Evolutionary conservation across 2,888 invertebrate species (phyloP), one percentile per base, ranked within the genome.

Genomic region (Amaurobius ferox): DNA sequence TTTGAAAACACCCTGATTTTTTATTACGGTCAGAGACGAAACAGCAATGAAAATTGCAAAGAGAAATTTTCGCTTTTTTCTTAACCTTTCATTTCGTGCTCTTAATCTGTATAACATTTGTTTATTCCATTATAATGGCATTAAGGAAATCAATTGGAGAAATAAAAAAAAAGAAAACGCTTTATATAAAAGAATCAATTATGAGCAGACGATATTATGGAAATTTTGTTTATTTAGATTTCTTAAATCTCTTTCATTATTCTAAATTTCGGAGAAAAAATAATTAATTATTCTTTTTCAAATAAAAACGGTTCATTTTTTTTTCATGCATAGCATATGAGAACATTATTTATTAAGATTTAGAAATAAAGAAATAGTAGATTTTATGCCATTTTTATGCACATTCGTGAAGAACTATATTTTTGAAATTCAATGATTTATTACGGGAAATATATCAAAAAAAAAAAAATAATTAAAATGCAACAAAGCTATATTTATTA

Each of bases 11-110:
- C 30, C 64, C 13, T 32, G 19, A 9, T 64, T 64, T 32, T 30
- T 32, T 32, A 64, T 64, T 30, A 32, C 7, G 32, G 64, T 64
- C n/a, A 32, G 30, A 64, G 32, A 64, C 32, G 19, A 32, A 64
- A 32, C 32, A 64, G 32, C 64, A 64, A 64, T 32, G 30, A 64
- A 64, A 64, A 64, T 64, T 64, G 64, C 64, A 23, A 64, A 64
- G 64, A 19, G 30, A 32, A 64, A 64, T 16, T 64, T 30, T 64
- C 64, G 1, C n/a, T 30, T 64, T 64, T 30, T 64, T 64, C 19
- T 30, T 16, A 64, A 7, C 32, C 2, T 29, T 32, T 30, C 9
- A 64, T 64, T 32, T 30, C 30, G 32, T 19, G n/a, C 19, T 32
- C 23, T 26, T 64, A 32, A 64, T 64, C 30, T 64, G n/a, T 32